Evolutionary conservation across 2,888 invertebrate species (phyloP).

Genomic region (Anticlea derivata): DNA sequence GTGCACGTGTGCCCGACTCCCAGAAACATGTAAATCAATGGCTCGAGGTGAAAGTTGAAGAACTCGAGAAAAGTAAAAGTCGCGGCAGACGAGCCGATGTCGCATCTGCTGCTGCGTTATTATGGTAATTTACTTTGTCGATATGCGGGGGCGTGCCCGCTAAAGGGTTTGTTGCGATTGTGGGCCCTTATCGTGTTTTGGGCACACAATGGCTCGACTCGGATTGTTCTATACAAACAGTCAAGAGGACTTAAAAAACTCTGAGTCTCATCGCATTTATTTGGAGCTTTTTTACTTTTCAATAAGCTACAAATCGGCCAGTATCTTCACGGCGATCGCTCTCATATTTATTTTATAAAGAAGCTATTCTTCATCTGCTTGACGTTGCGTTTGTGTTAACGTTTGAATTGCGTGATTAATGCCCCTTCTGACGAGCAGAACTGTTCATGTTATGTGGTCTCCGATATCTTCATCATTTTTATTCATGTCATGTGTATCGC

Average conservation of each 20-base stretch:
- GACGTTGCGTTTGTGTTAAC: conserved; percentile 57
- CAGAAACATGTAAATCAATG: conserved; percentile 72
- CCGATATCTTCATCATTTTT: conserved; percentile 8
- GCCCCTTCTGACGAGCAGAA: conserved; percentile 41
- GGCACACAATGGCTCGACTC: conserved; percentile 53
- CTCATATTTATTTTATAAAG: conserved; percentile 49
- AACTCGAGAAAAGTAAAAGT: conserved; percentile 78
- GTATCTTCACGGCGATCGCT: conserved; percentile 50
- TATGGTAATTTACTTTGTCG: conserved; percentile 64
- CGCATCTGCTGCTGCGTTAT: conserved; percentile 66
- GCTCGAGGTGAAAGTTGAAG: conserved; percentile 80
- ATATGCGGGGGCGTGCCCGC: conserved; percentile 53
- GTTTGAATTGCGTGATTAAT: conserved; percentile 68
- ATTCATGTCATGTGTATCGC: conserved; percentile 19
- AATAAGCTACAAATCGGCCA: conserved; percentile 69
- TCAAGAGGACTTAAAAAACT: conserved; percentile 61
- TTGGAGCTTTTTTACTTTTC: conserved; percentile 58
- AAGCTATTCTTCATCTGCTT: conserved; percentile 59
- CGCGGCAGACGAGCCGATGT: conserved; percentile 47
- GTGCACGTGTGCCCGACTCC: conserved; percentile 45
- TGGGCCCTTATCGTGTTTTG: conserved; percentile 59
- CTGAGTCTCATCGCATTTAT: conserved; percentile 57
- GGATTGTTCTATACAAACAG: conserved; percentile 62
- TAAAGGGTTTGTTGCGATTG: conserved; percentile 64
- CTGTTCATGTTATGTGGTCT: conserved; percentile 17